These are phyloP conservation scores for Drosophila busckii DNA, from an alignment of 1,140 invertebrate species.

Conservation along the genomic window DNA sequence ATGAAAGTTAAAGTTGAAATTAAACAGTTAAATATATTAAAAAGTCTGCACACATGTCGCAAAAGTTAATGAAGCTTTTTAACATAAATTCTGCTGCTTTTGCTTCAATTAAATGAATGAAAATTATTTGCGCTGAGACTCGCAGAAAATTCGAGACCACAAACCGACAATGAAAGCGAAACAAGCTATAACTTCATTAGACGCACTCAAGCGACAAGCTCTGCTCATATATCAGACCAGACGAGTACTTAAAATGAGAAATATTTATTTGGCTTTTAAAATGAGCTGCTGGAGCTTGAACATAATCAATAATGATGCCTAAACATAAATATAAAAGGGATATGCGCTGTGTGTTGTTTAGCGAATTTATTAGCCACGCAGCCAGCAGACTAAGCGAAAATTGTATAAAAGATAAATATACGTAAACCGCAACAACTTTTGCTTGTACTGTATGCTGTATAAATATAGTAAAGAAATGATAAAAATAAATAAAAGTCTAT, in stretches of 20 bases:
- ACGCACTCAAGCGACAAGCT: conserved; percentile 46
- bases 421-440: too few relatives aligned
- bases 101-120: conserved; percentile 70
- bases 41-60: neutral
- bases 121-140: conserved; percentile 60
- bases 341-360: conserved; percentile 34
- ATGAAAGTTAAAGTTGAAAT: neutral
- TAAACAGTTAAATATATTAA: neutral
- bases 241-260: conserved; percentile 45
- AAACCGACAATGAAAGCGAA: conserved; percentile 21
- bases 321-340: conserved; percentile 60
- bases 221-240: conserved; percentile 41
- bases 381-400: conserved; percentile 38
- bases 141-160: conserved; percentile 24
- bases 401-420: conserved; percentile 19
- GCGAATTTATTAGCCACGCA: conserved; percentile 56
- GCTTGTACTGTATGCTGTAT: too few relatives aligned
- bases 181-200: conserved; percentile 64
- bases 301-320: conserved; percentile 64
- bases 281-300: conserved; percentile 6
- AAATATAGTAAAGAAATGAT: conserved; percentile 37
- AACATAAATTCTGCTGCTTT: conserved; percentile 40
- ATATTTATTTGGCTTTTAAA: conserved; percentile 46
- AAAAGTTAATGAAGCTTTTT: conserved; percentile 30
- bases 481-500: conserved; percentile 54